A percentile compares a stretch with the other conserved stretches of the same genome.
These are phyloP conservation scores for Clanis bilineata DNA, from an alignment of 2,888 invertebrate species.

Conservation along the genomic window DNA sequence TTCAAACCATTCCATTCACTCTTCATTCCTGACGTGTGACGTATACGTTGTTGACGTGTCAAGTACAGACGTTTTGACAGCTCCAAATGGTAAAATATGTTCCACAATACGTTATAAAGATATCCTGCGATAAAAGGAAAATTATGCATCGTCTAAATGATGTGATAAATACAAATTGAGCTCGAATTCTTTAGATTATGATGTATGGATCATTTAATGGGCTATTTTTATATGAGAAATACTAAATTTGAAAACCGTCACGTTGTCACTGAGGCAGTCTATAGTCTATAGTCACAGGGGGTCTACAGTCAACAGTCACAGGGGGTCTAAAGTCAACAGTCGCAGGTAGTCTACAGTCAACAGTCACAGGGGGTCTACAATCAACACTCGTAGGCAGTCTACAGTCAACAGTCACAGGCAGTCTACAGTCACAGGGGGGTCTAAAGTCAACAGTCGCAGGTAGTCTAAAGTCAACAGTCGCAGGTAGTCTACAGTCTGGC, in stretches of 20 bases:
- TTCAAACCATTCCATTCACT: background rate
- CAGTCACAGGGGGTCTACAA: background rate
- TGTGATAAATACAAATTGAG: slow-evolving; percentile 2
- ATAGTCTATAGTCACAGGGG: background rate
- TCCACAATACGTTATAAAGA: slow-evolving; percentile 27
- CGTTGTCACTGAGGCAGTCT: no score
- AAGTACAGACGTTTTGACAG: slow-evolving; percentile 52
- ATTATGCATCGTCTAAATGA: background rate
- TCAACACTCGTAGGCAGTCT: background rate
- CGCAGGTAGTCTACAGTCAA: background rate
- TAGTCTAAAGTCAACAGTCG: background rate
- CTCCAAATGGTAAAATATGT: slow-evolving; percentile 50
- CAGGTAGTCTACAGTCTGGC: background rate
- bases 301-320: background rate
- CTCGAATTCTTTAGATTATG: background rate
- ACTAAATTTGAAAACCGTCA: background rate
- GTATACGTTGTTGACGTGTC: slow-evolving; percentile 55
- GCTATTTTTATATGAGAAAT: background rate
- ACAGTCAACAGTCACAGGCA: background rate
- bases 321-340: background rate
- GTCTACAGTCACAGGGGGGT: no score
- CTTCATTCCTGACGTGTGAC: slow-evolving; percentile 7
- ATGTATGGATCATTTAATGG: background rate
- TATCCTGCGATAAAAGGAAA: background rate
- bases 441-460: no score